phyloP scores from a whole-genome alignment of 2,113 vertebrate genomes.

The Psilopsiagon aurifrons region DNA sequence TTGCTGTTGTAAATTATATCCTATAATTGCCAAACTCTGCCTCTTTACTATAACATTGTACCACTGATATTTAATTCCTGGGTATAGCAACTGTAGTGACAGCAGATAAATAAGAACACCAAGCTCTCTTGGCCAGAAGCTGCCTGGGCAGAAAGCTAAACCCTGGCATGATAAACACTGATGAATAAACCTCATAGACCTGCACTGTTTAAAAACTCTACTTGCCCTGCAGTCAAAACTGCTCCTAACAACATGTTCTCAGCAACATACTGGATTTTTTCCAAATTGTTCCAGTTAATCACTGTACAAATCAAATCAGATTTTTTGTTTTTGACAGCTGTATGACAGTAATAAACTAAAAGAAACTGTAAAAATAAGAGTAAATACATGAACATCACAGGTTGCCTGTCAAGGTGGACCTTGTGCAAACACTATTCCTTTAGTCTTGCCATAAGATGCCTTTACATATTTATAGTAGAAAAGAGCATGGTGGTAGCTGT shows the following conservation, averaged over 20 bases:
- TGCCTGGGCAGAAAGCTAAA: neutral
- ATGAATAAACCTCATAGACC: accelerated
- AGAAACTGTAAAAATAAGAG: neutral
- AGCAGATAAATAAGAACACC: neutral
- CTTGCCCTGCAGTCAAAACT: neutral
- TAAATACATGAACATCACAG: neutral
- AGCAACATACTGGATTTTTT: neutral
- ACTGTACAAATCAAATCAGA: neutral
- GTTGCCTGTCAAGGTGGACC: neutral
- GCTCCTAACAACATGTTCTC: neutral
- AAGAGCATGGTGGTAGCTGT: neutral
- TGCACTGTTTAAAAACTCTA: neutral
- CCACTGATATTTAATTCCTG: neutral
- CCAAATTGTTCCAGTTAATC: neutral
- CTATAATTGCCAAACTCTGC: neutral
- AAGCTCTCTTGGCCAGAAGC: neutral
- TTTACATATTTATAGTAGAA: neutral
- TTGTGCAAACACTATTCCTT: neutral
- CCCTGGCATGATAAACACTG: neutral
- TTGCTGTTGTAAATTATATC: neutral
- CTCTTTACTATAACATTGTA: neutral
- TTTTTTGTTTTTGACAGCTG: neutral
- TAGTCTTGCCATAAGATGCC: neutral
- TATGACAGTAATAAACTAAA: neutral
- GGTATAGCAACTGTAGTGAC: neutral